Conservation (phyloP, 1,140 invertebrate genomes). For the Panagrolaimus sp. region DNA sequence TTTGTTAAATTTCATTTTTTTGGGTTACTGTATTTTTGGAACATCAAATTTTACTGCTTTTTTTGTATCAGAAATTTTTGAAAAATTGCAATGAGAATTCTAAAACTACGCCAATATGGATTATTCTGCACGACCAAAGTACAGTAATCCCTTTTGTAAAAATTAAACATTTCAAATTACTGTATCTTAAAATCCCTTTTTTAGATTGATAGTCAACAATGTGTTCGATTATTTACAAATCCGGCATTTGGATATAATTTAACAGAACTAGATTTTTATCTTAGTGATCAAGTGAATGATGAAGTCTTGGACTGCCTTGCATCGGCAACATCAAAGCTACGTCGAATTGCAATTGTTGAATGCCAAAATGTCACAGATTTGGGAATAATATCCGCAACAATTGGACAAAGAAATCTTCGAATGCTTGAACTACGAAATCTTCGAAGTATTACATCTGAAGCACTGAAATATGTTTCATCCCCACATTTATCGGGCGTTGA, state of each 20-base stretch:
- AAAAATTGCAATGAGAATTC: too few species aligned
- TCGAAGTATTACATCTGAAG: conserved; percentile 40
- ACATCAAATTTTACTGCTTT: too few species aligned
- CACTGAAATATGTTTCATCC: conserved; percentile 38
- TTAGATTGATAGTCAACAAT: conserved; percentile 28
- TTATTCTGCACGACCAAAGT: background rate
- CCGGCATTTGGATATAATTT: conserved; percentile 35
- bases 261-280: conserved; percentile 43
- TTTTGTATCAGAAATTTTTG: too few species aligned
- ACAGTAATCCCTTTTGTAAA: conserved; percentile 15
- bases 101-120: too few species aligned
- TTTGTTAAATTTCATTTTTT: too few species aligned
- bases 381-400: background rate
- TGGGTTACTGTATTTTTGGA: too few species aligned
- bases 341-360: conserved; percentile 49
- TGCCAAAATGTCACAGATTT: conserved; percentile 47
- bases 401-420: background rate
- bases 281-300: conserved; percentile 53
- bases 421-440: conserved; percentile 43
- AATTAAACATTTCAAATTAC: conserved; percentile 15
- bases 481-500: conserved; percentile 42
- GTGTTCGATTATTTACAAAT: conserved; percentile 30
- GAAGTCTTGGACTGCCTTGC: conserved; percentile 36
- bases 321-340: conserved; percentile 30
- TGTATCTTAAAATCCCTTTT: too few species aligned